phyloP scores from a whole-genome alignment of 2,888 invertebrate species.

The Orchesellides sinensis region DNA sequence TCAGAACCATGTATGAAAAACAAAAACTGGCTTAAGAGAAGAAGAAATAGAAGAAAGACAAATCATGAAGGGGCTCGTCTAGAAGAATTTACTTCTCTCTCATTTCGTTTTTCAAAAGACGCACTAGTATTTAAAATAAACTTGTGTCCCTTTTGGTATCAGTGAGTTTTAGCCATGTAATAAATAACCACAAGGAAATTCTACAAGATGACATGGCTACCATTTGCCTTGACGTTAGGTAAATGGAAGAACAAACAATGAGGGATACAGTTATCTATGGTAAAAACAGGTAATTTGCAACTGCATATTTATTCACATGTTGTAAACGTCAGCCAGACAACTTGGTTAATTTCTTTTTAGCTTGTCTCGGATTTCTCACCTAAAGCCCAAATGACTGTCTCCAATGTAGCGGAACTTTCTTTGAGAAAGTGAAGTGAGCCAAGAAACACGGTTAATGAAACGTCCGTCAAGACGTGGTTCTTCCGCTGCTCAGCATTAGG shows the following conservation, averaged over 20 bases:
- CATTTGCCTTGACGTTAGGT: not conserved
- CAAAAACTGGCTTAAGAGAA: not conserved
- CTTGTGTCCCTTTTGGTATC: not conserved
- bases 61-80: not conserved
- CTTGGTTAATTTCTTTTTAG: not conserved
- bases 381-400: not conserved
- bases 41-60: not conserved
- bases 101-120: not conserved
- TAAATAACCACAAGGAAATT: not conserved
- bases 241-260: no score
- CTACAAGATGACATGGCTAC: not conserved
- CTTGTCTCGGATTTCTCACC: not conserved
- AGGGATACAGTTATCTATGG: not conserved
- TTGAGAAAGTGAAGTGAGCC: not conserved
- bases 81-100: not conserved
- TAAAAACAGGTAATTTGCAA: slow-evolving; percentile 30
- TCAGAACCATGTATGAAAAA: slow-evolving; percentile 24
- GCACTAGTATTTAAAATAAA: not conserved
- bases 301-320: slow-evolving; percentile 5
- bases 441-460: slow-evolving; percentile 43
- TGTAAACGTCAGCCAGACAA: not conserved
- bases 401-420: no score
- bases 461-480: slow-evolving; percentile 42
- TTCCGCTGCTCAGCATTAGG: no score
- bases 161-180: not conserved